Conservation (phyloP, 1,140 invertebrate species). For the Cydia fagiglandana region DNA sequence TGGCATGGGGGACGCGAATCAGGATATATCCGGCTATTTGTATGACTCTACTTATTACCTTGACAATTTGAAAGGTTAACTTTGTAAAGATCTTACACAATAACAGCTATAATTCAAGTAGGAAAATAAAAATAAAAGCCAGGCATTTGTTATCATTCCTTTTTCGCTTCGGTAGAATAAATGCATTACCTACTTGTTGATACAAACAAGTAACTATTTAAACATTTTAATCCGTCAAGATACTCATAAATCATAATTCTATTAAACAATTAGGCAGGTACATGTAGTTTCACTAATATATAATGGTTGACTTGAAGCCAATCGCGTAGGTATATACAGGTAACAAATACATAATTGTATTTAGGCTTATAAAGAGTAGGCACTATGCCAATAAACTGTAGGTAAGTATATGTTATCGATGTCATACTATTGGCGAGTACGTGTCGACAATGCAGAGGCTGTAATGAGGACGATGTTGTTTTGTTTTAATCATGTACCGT, state of each 20-base stretch:
- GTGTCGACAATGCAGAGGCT: background rate
- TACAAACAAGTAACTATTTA: too few relatives aligned
- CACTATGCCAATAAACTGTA: conserved; percentile 15
- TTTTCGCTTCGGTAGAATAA: too few relatives aligned
- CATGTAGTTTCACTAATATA: too few relatives aligned
- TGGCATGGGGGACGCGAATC: background rate
- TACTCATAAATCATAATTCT: too few relatives aligned
- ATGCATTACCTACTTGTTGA: too few relatives aligned
- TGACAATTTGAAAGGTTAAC: background rate
- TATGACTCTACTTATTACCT: background rate
- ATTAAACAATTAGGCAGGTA: too few relatives aligned
- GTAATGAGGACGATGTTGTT: conserved; percentile 16
- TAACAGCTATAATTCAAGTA: background rate
- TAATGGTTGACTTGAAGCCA: too few relatives aligned
- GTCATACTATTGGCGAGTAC: background rate
- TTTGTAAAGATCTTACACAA: background rate
- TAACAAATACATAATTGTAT: too few relatives aligned
- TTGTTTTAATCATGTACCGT: conserved; percentile 28
- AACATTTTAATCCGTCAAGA: too few relatives aligned
- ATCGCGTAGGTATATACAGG: too few relatives aligned
- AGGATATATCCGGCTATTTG: conserved; percentile 7
- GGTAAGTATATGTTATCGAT: conserved; percentile 5
- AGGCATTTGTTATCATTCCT: too few relatives aligned
- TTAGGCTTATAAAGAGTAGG: background rate
- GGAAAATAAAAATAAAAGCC: too few relatives aligned